A percentile compares a stretch with the other conserved stretches of the same genome.
Evolutionary conservation across 2,888 invertebrate genomes (phyloP).

Genomic region (Pyrochroa serraticornis): DNA sequence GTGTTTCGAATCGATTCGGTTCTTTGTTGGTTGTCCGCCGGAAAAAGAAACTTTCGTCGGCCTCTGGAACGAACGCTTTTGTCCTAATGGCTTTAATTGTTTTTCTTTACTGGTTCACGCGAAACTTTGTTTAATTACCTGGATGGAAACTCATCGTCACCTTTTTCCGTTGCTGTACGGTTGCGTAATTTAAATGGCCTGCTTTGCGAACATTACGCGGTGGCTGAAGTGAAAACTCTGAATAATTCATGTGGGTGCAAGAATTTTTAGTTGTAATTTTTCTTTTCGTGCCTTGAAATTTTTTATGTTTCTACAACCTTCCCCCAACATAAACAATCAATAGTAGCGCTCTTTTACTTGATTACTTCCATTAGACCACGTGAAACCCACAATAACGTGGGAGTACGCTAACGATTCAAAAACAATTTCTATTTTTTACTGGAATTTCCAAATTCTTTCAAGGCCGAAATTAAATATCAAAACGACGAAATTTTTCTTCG

Average conservation of each 20-base stretch:
- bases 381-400: no score
- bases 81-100: constrained; percentile 34
- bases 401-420: no score
- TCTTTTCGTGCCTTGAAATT: no score
- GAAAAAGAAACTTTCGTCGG: constrained; percentile 30
- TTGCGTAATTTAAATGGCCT: constrained; percentile 19
- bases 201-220: not conserved
- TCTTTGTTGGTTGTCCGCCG: constrained; percentile 18
- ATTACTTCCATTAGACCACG: no score
- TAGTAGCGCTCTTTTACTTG: no score
- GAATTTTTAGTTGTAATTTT: no score
- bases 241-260: no score
- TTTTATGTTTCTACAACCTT: no score
- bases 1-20: constrained; percentile 30
- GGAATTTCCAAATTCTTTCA: no score
- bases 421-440: no score
- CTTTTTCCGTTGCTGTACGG: constrained; percentile 13
- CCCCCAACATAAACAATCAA: no score
- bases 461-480: not conserved
- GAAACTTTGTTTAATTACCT: constrained; percentile 34
- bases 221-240: not conserved
- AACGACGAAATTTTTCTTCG: not conserved
- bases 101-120: constrained; percentile 26
- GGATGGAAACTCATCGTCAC: constrained; percentile 32
- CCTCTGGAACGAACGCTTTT: constrained; percentile 19